Base-by-base conservation (phyloP, 2,113 vertebrate genomes). In the Piliocolobus tephrosceles region DNA sequence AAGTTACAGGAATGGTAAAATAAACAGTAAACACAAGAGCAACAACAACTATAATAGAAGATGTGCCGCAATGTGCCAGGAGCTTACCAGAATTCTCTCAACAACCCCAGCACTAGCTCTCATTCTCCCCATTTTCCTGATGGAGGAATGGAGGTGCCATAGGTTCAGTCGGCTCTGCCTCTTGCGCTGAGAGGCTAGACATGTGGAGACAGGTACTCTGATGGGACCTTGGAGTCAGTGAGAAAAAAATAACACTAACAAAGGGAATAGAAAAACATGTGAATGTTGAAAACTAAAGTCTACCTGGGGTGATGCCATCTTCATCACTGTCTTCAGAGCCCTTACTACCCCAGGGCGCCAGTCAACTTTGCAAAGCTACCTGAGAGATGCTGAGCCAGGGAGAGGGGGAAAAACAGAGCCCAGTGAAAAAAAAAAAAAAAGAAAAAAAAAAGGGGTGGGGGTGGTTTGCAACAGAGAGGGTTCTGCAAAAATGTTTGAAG, bases 391-490 rank as follows among this genome's bases (percentile, higher is more conserved):
- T 5, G 3, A 38, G 81, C 64, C 76, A n/a, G 45, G 12, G 20
- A 38, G 25, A 86, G 9, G 13, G 25, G 17, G 23, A 47, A 5
- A 4, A 45, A 64, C 1, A 50, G 43, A 88, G 22, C 22, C 68
- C 47, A n/a, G 22, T 38, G 16, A 13, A 96, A n/a, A 64, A 86
- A 88, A 40, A 27, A 12, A 12, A 27, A 12, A 27, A 12, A 12
- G 12, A 12, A 27, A 1, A 14, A 6, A 30, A 30, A 61, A 61
- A 61, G 30, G 17, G n/a, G n/a, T n/a, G 17, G 52, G 52, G 52
- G 52, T 6, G 18, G 78, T 38, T 98, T 97, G 75, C 70, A 52
- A 90, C 11, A 94, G 93, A 97, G 40, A 88, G 18, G 14, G 10
- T 32, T 72, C 82, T 89, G 38, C 3, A 61, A 1, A 58, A 88